Percentiles rank a stretch among this genome's conserved stretches.
Conservation (phyloP, 2,797 vertebrate genomes). For the Pagetopsis macropterus region DNA sequence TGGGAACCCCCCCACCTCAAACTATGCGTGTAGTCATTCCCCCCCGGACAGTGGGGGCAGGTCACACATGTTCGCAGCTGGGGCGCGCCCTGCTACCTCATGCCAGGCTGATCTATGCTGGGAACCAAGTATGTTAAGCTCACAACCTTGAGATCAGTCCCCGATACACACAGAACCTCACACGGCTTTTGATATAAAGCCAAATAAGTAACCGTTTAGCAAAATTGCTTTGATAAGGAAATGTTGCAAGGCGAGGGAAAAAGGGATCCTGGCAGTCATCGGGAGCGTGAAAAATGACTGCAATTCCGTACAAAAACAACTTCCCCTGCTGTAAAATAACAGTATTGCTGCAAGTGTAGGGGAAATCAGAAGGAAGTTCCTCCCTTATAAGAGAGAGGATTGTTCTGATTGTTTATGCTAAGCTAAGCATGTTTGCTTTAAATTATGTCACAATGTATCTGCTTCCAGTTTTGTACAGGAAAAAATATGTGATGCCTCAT, state of each 20-base stretch:
- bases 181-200: slow-evolving; percentile 64
- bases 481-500: slow-evolving; percentile 71
- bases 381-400: slow-evolving; percentile 69
- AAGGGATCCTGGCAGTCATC: slow-evolving; percentile 63
- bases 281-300: slow-evolving; percentile 69
- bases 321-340: slow-evolving; percentile 65
- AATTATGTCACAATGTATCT: slow-evolving; percentile 74
- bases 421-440: slow-evolving; percentile 78
- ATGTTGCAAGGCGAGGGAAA: slow-evolving; percentile 62
- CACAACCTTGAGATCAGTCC: slow-evolving; percentile 58
- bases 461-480: slow-evolving; percentile 62
- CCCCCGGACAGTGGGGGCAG: slow-evolving; percentile 49
- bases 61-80: slow-evolving; percentile 61
- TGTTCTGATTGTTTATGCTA: slow-evolving; percentile 80
- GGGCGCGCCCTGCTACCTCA: slow-evolving; percentile 55
- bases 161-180: slow-evolving; percentile 49
- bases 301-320: slow-evolving; percentile 70
- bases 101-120: slow-evolving; percentile 69
- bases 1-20: slow-evolving; percentile 66
- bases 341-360: slow-evolving; percentile 64
- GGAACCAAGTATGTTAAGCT: slow-evolving; percentile 67
- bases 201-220: slow-evolving; percentile 70
- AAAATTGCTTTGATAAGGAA: slow-evolving; percentile 78
- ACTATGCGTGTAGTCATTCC: slow-evolving; percentile 59
- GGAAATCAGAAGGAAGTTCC: slow-evolving; percentile 76